Conservation (phyloP, 1,140 invertebrate genomes). For the Drosophila ironensis region DNA sequence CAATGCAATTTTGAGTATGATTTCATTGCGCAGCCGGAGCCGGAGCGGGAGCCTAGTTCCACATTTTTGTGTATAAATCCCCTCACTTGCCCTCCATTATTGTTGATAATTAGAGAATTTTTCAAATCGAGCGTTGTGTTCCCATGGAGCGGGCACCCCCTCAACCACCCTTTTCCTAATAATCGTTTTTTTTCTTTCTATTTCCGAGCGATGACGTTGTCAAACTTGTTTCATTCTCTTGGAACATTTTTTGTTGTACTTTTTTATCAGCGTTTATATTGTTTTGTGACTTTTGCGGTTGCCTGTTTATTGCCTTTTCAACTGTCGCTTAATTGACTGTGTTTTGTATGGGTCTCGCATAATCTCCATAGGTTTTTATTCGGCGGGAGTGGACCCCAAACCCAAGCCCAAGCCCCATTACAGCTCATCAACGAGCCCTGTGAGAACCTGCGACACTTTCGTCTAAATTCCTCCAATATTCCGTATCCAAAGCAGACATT, state of each 20-base stretch:
- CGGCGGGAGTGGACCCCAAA: neutral
- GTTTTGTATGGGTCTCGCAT: conserved; percentile 36
- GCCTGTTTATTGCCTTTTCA: conserved; percentile 67
- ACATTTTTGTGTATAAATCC: conserved; percentile 39
- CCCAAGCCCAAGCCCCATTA: no score
- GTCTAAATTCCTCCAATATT: neutral
- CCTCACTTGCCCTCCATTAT: conserved; percentile 39
- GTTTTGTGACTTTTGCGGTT: conserved; percentile 67
- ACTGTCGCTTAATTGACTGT: conserved; percentile 76
- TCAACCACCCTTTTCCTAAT: neutral
- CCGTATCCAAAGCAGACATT: no score
- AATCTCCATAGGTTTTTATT: neutral
- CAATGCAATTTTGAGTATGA: conserved; percentile 68
- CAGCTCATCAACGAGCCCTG: neutral
- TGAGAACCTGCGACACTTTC: conserved; percentile 20
- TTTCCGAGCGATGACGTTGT: conserved; percentile 64
- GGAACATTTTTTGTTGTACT: conserved; percentile 17
- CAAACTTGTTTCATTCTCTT: conserved; percentile 58
- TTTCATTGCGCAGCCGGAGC: conserved; percentile 46
- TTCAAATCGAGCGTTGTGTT: conserved; percentile 38
- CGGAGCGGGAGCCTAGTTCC: conserved; percentile 29
- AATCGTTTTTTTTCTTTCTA: conserved; percentile 4
- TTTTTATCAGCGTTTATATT: conserved; percentile 77
- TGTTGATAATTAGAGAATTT: conserved; percentile 42
- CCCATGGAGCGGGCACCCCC: conserved; percentile 32